Evolutionary conservation across 1,140 invertebrate species (phyloP), one percentile per base, ranked within the genome.

Genomic region (Drosophila nasuta): DNA sequence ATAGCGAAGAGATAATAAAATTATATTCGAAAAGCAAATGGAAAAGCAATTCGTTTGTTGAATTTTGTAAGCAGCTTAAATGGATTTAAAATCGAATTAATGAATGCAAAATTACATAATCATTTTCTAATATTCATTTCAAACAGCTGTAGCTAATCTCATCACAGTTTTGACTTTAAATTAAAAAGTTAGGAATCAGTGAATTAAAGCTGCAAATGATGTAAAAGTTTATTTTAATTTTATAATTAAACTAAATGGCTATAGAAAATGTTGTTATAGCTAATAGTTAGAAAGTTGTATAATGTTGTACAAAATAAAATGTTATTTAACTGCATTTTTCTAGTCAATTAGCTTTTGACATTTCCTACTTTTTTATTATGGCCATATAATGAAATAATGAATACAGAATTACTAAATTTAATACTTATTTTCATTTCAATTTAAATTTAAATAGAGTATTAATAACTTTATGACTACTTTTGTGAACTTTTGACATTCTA

Each of bases 21-120:
- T 54, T 5, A 15, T 5, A 35, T 35, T 33, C 5, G 8, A 11
- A 43, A 76, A 79, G 43, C 64, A 54, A 75, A 51, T 59, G 56
- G 35, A 62, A 64, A 56, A 57, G 28, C 38, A 43, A 49, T 71
- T 71, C 54, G 5, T n/a, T 11, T 17, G 5, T 3, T 59, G 13
- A 5, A 10, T 54, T 35, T 57, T 49, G 54, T 35, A 46, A 64
- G 49, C 59, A 56, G 41, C 33, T 56, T 64, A 56, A 41, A 11
- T 30, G 28, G 17, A 56, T 48, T 48, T 28, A 33, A 54, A 35
- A 56, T 38, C 35, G 35, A 38, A 38, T 64, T 59, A 67, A 49
- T 59, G 20, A 45, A 54, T 35, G 7, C 54, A 2, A 46, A 52
- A 43, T 38, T 51, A 25, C 45, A 51, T 17, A 51, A 67, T 15